Evolutionary conservation across 2,797 vertebrate genomes (phyloP), one percentile per base, ranked within the genome.

Genomic region (Lophotriccus pileatus): DNA sequence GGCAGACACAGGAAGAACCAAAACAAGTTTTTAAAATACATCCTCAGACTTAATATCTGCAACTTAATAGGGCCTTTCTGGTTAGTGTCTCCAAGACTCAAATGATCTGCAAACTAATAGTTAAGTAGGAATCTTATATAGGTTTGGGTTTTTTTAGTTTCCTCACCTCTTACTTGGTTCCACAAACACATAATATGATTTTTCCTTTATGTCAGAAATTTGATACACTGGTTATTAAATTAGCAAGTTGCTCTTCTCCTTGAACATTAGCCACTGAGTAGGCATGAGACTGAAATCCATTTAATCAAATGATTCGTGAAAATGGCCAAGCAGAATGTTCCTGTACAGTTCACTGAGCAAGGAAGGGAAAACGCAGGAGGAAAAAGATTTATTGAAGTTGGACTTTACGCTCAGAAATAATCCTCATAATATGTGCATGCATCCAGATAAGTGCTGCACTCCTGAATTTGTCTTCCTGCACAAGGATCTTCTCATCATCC

Each of bases 261-360:
- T 88, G 62, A 52, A 74, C 59, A 56, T 91, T 84, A 89, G 41
- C 44, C 81, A 55, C 16, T 67, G 39, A 66, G 70, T 76, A 87
- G 59, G 37, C 78, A 92, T 63, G 74, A 79, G 56, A 46, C 37
- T 70, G 59, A 90, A 90, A 95, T 79, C 52, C 37, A 58, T 93
- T 94, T 84, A 90, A 91, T 76, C 70, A 93, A 96, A 95, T 87
- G 67, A 49, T 70, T 96, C 4, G 8, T 93, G 84, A 94, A 90
- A 96, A 95, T 14, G 41, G 86, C 86, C 78, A 67, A 89, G 67
- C 67, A 84, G 88, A 90, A 93, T 83, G 81, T 70, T 95, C 70
- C 88, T 90, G 43, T 52, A 63, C 83, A 89, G 88, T 90, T 94
- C 92, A 87, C 66, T 62, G 66, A 88, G 69, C 93, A 94, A 69